Evolutionary conservation across 2,888 invertebrate genomes (phyloP).

Genomic region (Drosophila mayaguana): DNA sequence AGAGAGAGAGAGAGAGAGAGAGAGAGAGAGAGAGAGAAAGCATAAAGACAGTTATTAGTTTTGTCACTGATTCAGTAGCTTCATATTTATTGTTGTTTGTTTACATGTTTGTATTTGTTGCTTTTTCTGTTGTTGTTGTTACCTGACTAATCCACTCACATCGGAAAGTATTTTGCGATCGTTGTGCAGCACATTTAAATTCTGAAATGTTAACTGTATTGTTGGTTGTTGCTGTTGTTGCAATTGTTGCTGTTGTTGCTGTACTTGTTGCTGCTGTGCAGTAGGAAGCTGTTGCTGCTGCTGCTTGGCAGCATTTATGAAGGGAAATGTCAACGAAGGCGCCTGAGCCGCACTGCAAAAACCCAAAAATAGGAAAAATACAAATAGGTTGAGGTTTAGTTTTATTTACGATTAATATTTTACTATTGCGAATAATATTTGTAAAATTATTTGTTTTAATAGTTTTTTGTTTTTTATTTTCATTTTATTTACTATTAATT

Average conservation of each 20-base stretch:
- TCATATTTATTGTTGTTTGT: constrained; percentile 24
- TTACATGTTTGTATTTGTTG: constrained; percentile 21
- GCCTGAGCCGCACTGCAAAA: constrained; percentile 42
- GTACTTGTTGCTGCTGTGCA: constrained; percentile 1
- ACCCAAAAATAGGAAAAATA: not conserved
- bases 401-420: not conserved
- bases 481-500: no score
- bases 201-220: constrained; percentile 89
- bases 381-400: not conserved
- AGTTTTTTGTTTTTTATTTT: not conserved
- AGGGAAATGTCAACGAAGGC: constrained; percentile 87
- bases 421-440: no score
- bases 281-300: not conserved
- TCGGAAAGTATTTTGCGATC: constrained; percentile 88
- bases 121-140: constrained; percentile 71
- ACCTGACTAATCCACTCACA: constrained; percentile 89
- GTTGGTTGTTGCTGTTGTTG: constrained; percentile 84
- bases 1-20: constrained; percentile 6
- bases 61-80: constrained; percentile 27
- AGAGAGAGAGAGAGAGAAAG: constrained; percentile 8
- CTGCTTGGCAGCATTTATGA: constrained; percentile 84
- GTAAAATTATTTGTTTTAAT: no score
- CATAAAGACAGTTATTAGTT: constrained; percentile 29
- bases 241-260: constrained; percentile 42
- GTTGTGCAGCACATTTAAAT: constrained; percentile 87